phyloP scores from a whole-genome alignment of 2,888 invertebrate genomes.

The Melinaea menophilus region DNA sequence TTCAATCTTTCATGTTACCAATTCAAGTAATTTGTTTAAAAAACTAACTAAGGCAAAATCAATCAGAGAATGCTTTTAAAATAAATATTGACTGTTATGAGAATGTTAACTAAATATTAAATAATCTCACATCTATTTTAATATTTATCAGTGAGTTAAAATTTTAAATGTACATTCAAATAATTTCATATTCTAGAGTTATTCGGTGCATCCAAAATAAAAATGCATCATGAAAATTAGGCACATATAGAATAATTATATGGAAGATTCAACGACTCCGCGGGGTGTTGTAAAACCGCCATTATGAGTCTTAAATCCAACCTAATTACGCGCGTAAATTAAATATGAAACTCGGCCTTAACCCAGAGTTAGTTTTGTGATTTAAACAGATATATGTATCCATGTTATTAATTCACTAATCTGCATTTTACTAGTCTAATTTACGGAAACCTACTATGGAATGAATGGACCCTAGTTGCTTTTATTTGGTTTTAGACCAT shows the following conservation, averaged over 20 bases:
- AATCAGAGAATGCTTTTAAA: no score
- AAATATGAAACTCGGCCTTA: conserved; percentile 18
- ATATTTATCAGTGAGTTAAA: no score
- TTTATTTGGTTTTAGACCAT: neutral
- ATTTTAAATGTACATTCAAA: no score
- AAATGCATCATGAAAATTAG: neutral
- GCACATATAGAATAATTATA: no score
- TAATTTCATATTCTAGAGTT: no score
- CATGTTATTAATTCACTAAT: conserved; percentile 8
- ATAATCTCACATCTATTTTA: no score
- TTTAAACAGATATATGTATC: conserved; percentile 18
- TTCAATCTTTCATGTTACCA: conserved; percentile 9
- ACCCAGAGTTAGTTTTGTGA: conserved; percentile 15
- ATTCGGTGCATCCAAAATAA: no score
- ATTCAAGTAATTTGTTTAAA: neutral
- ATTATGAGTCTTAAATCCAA: no score
- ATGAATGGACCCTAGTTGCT: neutral
- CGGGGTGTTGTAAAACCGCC: no score
- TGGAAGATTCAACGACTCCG: no score
- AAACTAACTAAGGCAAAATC: neutral
- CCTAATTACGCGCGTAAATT: conserved; percentile 17
- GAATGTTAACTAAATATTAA: no score
- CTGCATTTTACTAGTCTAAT: conserved; percentile 2
- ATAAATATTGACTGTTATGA: no score
- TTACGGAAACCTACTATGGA: neutral